Conservation (phyloP, 2,797 vertebrate genomes). For the Leptoclinus maculatus region DNA sequence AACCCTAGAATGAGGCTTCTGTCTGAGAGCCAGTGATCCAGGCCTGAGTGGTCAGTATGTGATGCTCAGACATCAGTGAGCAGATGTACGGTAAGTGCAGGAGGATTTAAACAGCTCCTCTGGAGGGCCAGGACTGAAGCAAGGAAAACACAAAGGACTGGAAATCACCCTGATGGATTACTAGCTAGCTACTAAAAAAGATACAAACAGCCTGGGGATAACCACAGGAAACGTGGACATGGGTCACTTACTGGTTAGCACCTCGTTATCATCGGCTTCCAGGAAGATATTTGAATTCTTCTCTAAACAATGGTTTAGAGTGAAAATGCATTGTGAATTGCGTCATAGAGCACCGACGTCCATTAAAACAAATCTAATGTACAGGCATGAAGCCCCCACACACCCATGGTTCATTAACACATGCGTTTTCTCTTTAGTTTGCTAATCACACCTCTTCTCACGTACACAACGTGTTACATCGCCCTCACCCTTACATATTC, state of each 20-base stretch:
- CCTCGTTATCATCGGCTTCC: not conserved
- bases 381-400: no score
- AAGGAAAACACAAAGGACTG: not conserved
- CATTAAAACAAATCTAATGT: no score
- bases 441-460: no score
- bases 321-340: not conserved
- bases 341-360: not conserved
- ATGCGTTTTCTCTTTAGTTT: no score
- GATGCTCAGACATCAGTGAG: not conserved
- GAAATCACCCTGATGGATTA: slow-evolving; percentile 10
- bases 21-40: not conserved
- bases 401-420: no score
- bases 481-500: not conserved
- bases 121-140: not conserved
- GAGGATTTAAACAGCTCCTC: slow-evolving; percentile 31
- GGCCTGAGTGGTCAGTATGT: not conserved
- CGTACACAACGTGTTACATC: no score
- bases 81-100: not conserved
- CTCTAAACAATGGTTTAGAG: not conserved
- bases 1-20: not conserved
- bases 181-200: not conserved
- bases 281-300: not conserved
- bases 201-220: not conserved
- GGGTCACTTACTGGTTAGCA: not conserved
- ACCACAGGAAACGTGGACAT: not conserved